Conservation (phyloP, 2,888 invertebrate species). For the Cataglyphis rosenhaueri region DNA sequence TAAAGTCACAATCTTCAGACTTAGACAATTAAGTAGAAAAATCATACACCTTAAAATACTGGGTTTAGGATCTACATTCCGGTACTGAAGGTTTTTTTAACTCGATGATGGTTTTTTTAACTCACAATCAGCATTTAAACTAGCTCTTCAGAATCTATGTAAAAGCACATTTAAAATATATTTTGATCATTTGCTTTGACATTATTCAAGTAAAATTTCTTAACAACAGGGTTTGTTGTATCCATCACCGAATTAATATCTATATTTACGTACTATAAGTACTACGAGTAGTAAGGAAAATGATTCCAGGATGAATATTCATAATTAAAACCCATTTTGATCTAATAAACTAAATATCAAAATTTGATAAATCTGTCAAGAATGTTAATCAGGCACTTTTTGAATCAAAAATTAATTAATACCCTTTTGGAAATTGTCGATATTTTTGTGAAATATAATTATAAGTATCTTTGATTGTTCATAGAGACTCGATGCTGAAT, state of each 20-base stretch:
- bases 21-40: slow-evolving; percentile 1
- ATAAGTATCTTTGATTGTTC: slow-evolving; percentile 2
- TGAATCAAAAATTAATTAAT: not conserved
- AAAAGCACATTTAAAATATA: not conserved
- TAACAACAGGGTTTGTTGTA: not conserved
- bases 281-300: slow-evolving; percentile 24
- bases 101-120: not conserved
- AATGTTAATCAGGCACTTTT: slow-evolving; percentile 12
- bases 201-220: not conserved
- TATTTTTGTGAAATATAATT: slow-evolving; percentile 17
- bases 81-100: slow-evolving; percentile 6
- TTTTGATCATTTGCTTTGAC: slow-evolving; percentile 6
- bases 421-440: slow-evolving; percentile 7
- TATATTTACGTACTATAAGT: not conserved
- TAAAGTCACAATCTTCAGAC: not conserved
- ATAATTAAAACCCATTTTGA: not conserved
- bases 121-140: not conserved
- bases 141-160: not conserved
- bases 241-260: slow-evolving; percentile 14
- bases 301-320: slow-evolving; percentile 7
- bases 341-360: not conserved
- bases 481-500: not conserved
- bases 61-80: not conserved
- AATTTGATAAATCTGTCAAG: slow-evolving; percentile 16
- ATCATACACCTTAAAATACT: not conserved